Percentiles rank a stretch among this genome's conserved stretches.
Evolutionary conservation across 2,113 vertebrate species (phyloP).

Genomic region (Beaufortia kweichowensis): DNA sequence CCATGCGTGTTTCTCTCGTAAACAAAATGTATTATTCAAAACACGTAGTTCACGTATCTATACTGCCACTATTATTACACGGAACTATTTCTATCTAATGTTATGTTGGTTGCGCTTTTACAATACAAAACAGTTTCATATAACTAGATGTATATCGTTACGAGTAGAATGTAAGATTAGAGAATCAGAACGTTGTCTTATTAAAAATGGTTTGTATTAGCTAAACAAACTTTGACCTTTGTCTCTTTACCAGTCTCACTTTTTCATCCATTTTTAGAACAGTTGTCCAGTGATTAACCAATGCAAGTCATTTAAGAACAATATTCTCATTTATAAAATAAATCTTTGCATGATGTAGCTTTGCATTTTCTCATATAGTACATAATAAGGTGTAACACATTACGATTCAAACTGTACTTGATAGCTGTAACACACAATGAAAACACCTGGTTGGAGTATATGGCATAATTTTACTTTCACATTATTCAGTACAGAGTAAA

Average conservation of each 20-base stretch:
- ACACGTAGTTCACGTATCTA: not conserved
- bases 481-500: slow-evolving; percentile 82
- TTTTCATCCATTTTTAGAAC: not conserved
- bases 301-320: too few species aligned
- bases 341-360: not conserved
- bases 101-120: too few species aligned
- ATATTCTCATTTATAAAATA: too few species aligned
- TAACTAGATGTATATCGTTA: too few species aligned
- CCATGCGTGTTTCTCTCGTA: not conserved
- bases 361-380: not conserved
- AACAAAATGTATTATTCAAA: slow-evolving; percentile 41
- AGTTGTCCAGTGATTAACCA: too few species aligned
- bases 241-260: too few species aligned
- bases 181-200: too few species aligned
- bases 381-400: not conserved
- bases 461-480: slow-evolving; percentile 82
- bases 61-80: not conserved
- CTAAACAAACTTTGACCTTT: too few species aligned
- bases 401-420: not conserved
- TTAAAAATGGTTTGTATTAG: too few species aligned
- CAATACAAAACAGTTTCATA: too few species aligned
- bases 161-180: too few species aligned
- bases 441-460: slow-evolving; percentile 64
- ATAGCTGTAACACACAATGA: not conserved
- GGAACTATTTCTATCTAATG: too few species aligned